phyloP scores from a whole-genome alignment of 2,113 vertebrate species.

The Nothoprocta pentlandii region DNA sequence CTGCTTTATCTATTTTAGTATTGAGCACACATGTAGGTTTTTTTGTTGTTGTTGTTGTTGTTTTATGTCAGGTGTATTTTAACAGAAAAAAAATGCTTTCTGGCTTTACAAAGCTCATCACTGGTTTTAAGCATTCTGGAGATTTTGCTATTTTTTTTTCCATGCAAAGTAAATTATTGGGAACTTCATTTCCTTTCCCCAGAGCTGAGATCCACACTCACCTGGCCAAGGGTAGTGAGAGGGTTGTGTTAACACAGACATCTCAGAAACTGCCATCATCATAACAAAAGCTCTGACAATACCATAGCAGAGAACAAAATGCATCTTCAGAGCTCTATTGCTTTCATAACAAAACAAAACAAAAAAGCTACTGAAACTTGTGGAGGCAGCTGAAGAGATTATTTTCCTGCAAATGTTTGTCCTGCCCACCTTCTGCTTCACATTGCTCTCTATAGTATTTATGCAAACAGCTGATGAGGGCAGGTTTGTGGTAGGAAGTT shows the following conservation, averaged over 20 bases:
- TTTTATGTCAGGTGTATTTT: background rate
- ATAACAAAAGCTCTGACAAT: conserved; percentile 17
- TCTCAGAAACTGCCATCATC: conserved; percentile 7
- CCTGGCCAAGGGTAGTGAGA: conserved; percentile 46
- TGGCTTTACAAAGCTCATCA: background rate
- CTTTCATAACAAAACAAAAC: background rate
- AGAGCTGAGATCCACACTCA: conserved; percentile 23
- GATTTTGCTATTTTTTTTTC: background rate
- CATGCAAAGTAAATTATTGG: conserved; percentile 29
- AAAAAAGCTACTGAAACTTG: background rate
- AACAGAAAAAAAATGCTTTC: conserved; percentile 9
- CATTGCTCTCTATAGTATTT: background rate
- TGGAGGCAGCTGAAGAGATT: conserved; percentile 29
- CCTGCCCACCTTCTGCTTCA: conserved; percentile 65
- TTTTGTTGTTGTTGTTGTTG: background rate
- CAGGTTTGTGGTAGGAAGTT: background rate
- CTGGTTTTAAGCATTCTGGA: background rate
- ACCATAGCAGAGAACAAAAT: background rate
- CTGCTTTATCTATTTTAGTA: background rate
- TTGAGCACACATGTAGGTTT: background rate
- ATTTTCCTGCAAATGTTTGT: conserved; percentile 49
- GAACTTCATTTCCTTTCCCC: conserved; percentile 30
- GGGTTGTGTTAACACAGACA: conserved; percentile 19
- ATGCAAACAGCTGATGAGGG: conserved; percentile 12
- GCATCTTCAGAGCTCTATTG: conserved; percentile 32